Evolutionary conservation across 2,113 vertebrate genomes (phyloP), one percentile per base, ranked within the genome.

Genomic region (Planiliza haematocheilus): DNA sequence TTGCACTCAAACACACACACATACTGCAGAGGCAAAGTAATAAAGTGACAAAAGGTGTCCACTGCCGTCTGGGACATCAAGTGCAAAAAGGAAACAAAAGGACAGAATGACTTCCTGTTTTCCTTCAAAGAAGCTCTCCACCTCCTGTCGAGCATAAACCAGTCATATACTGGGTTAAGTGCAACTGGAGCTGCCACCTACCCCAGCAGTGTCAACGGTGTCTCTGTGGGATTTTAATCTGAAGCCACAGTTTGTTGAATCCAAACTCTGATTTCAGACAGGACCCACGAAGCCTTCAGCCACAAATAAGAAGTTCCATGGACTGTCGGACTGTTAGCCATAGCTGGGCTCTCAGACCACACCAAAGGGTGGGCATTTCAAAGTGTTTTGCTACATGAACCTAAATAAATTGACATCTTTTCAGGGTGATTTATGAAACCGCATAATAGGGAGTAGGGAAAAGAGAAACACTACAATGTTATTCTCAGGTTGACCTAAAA

Each of bases 71-170:
- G 36, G 37, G 50, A 77, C 69, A 83, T 84, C 79, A 89, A 83
- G 84, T 84, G 66, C 79, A 83, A 81, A 80, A 84, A 77, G 64
- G 59, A 82, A 86, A 85, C 62, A 87, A 87, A 82, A 85, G 73
- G 81, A 79, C 67, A 62, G 72, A 88, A 89, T 76, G 67, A 90
- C 86, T 91, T 91, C 87, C 89, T 86, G 81, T 85, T 87, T 84
- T 64, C 65, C 80, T 82, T 87, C 70, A 82, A 88, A 87, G 73
- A 84, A 50, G 50, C 20, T 80, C 61, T 70, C 75, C 74, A 70
- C 83, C 85, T 79, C 70, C 80, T 56, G 51, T 55, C 56, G 38
- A 71, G 38, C 71, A 57, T 13, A 58, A 77, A 46, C 57, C 53
- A 67, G 61, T 69, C 46, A 34, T 59, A 30, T 59, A 65, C 61